Base-by-base conservation (phyloP, 2,113 vertebrate genomes). In the Halichoerus grypus region DNA sequence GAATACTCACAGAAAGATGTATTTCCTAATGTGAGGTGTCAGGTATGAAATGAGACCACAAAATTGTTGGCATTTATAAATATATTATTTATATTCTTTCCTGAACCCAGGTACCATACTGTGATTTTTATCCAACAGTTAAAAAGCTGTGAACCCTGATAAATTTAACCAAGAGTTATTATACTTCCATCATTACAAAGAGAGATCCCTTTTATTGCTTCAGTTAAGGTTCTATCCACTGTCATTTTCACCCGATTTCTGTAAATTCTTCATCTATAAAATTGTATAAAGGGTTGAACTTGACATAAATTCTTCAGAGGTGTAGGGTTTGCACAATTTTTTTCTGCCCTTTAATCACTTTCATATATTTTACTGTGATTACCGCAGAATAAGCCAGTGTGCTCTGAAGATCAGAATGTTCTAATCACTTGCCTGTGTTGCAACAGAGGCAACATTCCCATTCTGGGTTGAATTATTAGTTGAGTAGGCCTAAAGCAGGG, bases 31-130 rank as follows among this genome's bases (percentile, higher is more conserved):
- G 88, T 46, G 81, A 98, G 82, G 95, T 98, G 98, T 98, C 97
- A 98, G 97, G 93, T 98, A 97, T 96, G 84, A 97, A 98, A 98
- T 81, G 85, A 98, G 98, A 98, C 76, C 88, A 97, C 97, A 96
- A 90, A 98, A 97, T 95, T 91, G 61, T 51, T 95, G 97, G 94
- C 95, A 97, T 97, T 98, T 98, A 89, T 97, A 98, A 98, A 98
- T 91, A 96, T 65, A 97, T 95, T 97, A 93, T 97, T 98, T 94
- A 96, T 95, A 95, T 83, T 95, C 46, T 96, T 97, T 96, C 95
- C 84, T 28, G 18, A 88, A 97, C 97, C 7, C 87, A 96, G 96
- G 93, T 98, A 98, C 65, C 74, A 63, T 51, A 46, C 80, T 71
- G 65, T 42, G 87, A 98, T 97, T 98, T 95, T 96, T 92, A 96